phyloP scores from a whole-genome alignment of 1,140 invertebrate species.

The Venustaconcha ellipsiformis region DNA sequence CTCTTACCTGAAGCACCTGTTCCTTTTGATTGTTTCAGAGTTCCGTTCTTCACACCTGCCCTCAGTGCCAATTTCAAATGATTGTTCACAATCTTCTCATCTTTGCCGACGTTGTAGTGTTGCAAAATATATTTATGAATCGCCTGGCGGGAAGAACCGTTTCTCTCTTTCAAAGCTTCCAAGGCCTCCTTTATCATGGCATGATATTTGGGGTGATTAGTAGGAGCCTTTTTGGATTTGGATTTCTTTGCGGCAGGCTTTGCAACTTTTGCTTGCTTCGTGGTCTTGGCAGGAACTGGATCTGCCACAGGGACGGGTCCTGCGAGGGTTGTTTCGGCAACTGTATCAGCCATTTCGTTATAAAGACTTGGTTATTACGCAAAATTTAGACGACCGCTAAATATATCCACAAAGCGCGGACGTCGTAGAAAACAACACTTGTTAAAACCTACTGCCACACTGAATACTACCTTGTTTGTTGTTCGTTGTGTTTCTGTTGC shows the following conservation, averaged over 20 bases:
- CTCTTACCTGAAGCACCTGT: slow-evolving; percentile 62
- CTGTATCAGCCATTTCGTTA: too few species aligned
- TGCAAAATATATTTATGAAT: slow-evolving; percentile 66
- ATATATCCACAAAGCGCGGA: too few species aligned
- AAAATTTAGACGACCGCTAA: too few species aligned
- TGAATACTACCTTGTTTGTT: too few species aligned
- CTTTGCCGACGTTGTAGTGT: slow-evolving; percentile 61
- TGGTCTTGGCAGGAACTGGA: too few species aligned
- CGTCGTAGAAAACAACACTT: too few species aligned
- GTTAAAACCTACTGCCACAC: too few species aligned
- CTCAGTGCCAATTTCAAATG: slow-evolving; percentile 60
- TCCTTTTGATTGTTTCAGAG: slow-evolving; percentile 61
- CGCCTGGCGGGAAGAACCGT: slow-evolving; percentile 64
- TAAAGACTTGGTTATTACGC: too few species aligned
- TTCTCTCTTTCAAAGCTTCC: slow-evolving; percentile 43
- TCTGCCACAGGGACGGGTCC: too few species aligned
- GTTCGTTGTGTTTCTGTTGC: too few species aligned
- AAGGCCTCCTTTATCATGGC: slow-evolving; percentile 50
- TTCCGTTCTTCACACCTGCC: slow-evolving; percentile 55
- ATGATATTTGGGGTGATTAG: slow-evolving; percentile 46
- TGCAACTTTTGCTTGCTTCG: too few species aligned
- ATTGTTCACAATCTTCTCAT: slow-evolving; percentile 54
- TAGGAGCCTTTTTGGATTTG: slow-evolving; percentile 36
- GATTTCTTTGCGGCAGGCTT: slow-evolving; percentile 13
- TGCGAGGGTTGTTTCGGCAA: too few species aligned